Evolutionary conservation across 2,888 invertebrate species (phyloP), one percentile per base, ranked within the genome.

Genomic region (Ferdinandea cuprea): DNA sequence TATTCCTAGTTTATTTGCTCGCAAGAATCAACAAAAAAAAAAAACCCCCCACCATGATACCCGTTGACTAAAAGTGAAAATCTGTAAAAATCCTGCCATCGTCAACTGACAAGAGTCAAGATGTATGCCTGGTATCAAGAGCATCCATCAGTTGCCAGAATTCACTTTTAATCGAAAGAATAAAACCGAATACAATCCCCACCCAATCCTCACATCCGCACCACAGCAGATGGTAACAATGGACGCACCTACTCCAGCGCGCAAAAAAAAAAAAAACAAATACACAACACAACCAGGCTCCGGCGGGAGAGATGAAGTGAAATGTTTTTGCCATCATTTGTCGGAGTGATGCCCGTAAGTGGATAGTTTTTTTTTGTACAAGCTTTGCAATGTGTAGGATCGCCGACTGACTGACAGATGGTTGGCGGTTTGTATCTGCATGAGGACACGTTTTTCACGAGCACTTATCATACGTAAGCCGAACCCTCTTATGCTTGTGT

Each of bases 81-180:
- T 65, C 71, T 81, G 80, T 44, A 25, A 65, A 65, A 81, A 71
- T 66, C 65, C 65, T 52, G 25, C 65, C 71, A 77, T 81, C 81
- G 46, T 81, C 81, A 77, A 28, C 71, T 81, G 81, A 81, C 81
- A 81, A n/a, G n/a, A 76, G 81, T 76, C 81, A 81, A 81, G 81
- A 81, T 81, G 65, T 81, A 77, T 65, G 81, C 52, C 71, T 77
- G 65, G 59, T 66, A 77, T 81, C 71, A 77, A 77, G 77, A 81
- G 81, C 77, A 81, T 81, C 81, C 76, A 81, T 81, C 81, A 81
- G 81, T 81, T 77, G 81, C 81, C 77, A 71, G 81, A 54, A 81
- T 77, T 81, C 81, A 71, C 77, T 77, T 81, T 81, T 77, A 81
- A 81, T 77, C 71, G 71, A 77, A 77, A 81, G 65, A 71, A 81